Percentiles rank a stretch among this genome's conserved stretches.
phyloP scores from a whole-genome alignment of 2,113 vertebrate species.

The Talpa occidentalis region DNA sequence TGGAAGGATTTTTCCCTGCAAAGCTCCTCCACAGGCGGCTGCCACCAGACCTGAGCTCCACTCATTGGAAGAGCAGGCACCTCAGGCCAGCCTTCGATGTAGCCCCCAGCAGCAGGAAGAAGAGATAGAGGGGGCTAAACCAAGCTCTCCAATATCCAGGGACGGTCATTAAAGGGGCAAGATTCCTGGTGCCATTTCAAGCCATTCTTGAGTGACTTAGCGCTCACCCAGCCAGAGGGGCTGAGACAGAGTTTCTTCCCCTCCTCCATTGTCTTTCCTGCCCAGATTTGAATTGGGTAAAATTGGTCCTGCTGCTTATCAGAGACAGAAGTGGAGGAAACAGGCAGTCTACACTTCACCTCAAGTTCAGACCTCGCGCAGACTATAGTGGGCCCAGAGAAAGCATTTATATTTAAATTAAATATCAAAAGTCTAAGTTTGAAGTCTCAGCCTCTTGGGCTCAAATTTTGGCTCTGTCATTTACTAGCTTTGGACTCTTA shows the following conservation, averaged over 20 bases:
- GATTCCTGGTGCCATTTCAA: background rate
- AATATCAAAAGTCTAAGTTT: background rate
- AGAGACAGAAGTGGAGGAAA: too few relatives aligned
- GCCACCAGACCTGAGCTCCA: background rate
- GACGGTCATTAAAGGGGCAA: rapidly evolving
- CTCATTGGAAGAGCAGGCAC: background rate
- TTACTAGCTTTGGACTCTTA: background rate
- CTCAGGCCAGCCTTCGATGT: background rate
- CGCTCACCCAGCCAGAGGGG: background rate
- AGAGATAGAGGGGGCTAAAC: background rate
- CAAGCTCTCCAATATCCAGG: background rate
- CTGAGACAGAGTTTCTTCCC: background rate
- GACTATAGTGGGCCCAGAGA: background rate
- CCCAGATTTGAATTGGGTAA: background rate
- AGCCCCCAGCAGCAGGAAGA: background rate
- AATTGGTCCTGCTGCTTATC: background rate
- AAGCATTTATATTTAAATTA: background rate
- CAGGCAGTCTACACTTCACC: background rate
- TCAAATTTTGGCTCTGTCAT: background rate
- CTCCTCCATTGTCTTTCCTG: background rate
- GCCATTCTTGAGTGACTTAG: background rate
- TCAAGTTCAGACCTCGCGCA: background rate
- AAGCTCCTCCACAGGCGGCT: background rate
- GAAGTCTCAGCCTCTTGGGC: background rate
- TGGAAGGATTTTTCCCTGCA: background rate